Evolutionary conservation across 2,113 vertebrate species (phyloP).

Genomic region (Erpornis zantholeuca): DNA sequence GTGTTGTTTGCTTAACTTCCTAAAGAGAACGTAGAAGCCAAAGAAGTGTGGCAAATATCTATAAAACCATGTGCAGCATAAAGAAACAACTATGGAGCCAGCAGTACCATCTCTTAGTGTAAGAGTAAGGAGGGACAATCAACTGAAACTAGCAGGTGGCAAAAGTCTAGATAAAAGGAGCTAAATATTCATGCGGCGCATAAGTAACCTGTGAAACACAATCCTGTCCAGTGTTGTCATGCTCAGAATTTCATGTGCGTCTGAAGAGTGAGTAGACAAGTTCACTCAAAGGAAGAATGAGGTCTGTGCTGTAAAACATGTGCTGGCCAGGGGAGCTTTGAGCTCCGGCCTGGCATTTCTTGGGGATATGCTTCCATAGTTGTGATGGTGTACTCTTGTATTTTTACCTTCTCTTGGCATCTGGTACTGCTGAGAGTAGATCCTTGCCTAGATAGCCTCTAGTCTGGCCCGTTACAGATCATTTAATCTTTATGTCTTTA

Average conservation of each 20-base stretch:
- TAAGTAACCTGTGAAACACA: background rate
- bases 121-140: background rate
- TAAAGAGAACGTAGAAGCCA: background rate
- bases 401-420: background rate
- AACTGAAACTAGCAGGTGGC: background rate
- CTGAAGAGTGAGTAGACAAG: background rate
- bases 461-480: background rate
- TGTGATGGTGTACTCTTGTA: background rate
- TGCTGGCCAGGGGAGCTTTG: background rate
- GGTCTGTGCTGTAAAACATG: fast-evolving
- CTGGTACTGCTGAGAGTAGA: background rate
- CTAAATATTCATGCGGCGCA: background rate
- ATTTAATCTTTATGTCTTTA: background rate
- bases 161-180: background rate
- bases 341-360: background rate
- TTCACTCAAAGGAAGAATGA: background rate
- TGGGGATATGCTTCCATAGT: background rate
- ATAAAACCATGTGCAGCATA: background rate
- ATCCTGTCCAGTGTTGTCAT: background rate
- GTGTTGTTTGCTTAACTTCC: background rate
- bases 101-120: background rate
- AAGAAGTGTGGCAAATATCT: background rate
- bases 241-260: background rate
- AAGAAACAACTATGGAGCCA: background rate
- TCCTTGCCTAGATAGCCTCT: background rate